Percentiles rank a stretch among this genome's conserved stretches.
Evolutionary conservation across 2,113 vertebrate species (phyloP).

Genomic region (Ceyx melanurus): DNA sequence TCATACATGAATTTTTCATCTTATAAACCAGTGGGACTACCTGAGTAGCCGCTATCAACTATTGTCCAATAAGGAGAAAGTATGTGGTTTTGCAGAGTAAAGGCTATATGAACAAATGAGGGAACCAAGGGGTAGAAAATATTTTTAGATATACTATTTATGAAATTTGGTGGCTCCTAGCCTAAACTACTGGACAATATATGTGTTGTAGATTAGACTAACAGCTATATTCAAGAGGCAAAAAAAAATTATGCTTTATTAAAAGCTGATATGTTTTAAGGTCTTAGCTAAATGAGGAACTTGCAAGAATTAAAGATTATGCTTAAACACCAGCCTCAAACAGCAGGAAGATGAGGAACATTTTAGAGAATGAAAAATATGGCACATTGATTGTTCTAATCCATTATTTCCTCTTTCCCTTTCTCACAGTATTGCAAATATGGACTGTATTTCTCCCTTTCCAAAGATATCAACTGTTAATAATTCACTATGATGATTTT

Average conservation of each 20-base stretch:
- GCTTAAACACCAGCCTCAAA: not conserved
- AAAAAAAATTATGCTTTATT: not conserved
- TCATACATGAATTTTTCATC: constrained; percentile 19
- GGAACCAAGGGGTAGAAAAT: constrained; percentile 12
- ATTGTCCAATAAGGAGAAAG: not conserved
- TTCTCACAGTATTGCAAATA: not conserved
- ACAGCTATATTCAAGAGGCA: not conserved
- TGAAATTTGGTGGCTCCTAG: not conserved
- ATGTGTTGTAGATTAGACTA: not conserved
- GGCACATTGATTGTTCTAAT: not conserved
- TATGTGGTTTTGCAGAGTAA: constrained; percentile 10
- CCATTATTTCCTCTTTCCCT: not conserved
- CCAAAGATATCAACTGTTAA: constrained; percentile 62
- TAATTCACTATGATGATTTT: constrained; percentile 74
- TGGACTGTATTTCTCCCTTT: not conserved
- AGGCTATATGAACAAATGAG: constrained; percentile 7
- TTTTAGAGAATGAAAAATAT: constrained; percentile 4
- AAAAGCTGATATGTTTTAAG: not conserved
- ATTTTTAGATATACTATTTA: not conserved
- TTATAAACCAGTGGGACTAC: not conserved
- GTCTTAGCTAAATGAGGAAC: not conserved
- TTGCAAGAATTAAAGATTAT: not conserved
- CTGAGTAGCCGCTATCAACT: not conserved
- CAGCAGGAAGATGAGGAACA: not conserved
- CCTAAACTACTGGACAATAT: not conserved